Evolutionary conservation across 2,888 invertebrate genomes (phyloP), one percentile per base, ranked within the genome.

Genomic region (Achlya flavicornis): DNA sequence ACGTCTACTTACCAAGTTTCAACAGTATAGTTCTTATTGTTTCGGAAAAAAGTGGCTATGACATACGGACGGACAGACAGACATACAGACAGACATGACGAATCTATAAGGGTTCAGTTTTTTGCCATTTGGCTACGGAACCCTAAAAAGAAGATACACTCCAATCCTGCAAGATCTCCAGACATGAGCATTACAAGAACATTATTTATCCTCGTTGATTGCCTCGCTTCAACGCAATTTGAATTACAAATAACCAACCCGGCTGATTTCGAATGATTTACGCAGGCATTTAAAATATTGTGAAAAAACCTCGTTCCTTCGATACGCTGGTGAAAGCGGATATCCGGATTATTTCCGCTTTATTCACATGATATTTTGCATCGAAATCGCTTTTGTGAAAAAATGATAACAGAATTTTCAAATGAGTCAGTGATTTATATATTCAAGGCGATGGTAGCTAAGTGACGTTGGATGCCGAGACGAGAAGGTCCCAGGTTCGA

Each of bases 171-270:
- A 10, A 19, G 19, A 53, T 53, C 53, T 53, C 16, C 16, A 53
- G 53, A 53, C 53, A 48, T 48, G 4, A 48, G 16, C 48, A 53
- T 53, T 19, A 19, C 48, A 63, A 62, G 63, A 64, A 65, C 66
- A 67, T 35, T 73, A 67, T 72, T 71, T 70, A 69, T 68, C 58
- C 65, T 58, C 63, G 61, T 66, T 74, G 73, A 76, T 72, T 75
- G 71, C 67, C 70, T 66, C 70, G 68, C 65, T 64, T 66, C 66
- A 67, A 68, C 64, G 61, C 64, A 68, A 76, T 76, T 77, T 72
- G 71, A 75, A 74, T 74, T 62, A 67, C 74, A 71, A 75, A 77
- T 61, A 69, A 64, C 62, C 58, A 63, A 61, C 59, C 16, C 59
- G 67, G 19, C 41, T 43, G 41, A 43, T 68, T 66, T 63, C 61